These are phyloP conservation scores for Epinephelus moara DNA, from an alignment of 2,113 vertebrate species.

Conservation along the genomic window DNA sequence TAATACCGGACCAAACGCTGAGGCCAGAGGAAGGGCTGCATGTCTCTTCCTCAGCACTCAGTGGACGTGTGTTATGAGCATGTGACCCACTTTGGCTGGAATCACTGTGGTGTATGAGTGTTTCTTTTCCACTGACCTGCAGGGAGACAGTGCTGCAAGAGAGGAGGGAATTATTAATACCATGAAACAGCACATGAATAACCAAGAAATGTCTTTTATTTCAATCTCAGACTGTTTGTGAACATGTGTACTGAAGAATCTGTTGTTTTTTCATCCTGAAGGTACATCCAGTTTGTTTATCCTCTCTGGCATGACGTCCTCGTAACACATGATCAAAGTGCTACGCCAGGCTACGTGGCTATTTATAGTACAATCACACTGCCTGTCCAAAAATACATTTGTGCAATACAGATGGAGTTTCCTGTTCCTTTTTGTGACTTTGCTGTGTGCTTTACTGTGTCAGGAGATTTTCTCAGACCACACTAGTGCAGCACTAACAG, in stretches of 20 bases:
- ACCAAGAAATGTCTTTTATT: background rate
- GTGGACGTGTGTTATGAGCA: conserved; percentile 49
- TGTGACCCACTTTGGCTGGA: conserved; percentile 69
- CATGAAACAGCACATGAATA: conserved; percentile 16
- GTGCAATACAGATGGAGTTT: conserved; percentile 67
- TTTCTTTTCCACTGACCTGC: conserved; percentile 49
- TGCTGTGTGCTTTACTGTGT: conserved; percentile 21
- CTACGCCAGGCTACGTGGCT: conserved; percentile 36
- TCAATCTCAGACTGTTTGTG: background rate
- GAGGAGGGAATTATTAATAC: background rate
- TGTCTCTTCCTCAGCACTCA: conserved; percentile 33
- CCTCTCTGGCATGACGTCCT: conserved; percentile 21
- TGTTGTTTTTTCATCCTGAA: conserved; percentile 2
- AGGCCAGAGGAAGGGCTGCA: conserved; percentile 27
- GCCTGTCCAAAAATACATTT: conserved; percentile 64
- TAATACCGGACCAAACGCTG: background rate
- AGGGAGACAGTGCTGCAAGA: conserved; percentile 1
- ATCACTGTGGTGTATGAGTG: conserved; percentile 34
- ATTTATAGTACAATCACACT: conserved; percentile 71
- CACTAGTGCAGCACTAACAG: background rate
- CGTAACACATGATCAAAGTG: conserved; percentile 59
- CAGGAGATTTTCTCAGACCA: conserved; percentile 18
- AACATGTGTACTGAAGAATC: background rate
- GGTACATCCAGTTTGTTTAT: conserved; percentile 5
- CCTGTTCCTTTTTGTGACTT: conserved; percentile 61